Evolutionary conservation across 2,888 invertebrate species (phyloP).

Genomic region (Fabriciana adippe): DNA sequence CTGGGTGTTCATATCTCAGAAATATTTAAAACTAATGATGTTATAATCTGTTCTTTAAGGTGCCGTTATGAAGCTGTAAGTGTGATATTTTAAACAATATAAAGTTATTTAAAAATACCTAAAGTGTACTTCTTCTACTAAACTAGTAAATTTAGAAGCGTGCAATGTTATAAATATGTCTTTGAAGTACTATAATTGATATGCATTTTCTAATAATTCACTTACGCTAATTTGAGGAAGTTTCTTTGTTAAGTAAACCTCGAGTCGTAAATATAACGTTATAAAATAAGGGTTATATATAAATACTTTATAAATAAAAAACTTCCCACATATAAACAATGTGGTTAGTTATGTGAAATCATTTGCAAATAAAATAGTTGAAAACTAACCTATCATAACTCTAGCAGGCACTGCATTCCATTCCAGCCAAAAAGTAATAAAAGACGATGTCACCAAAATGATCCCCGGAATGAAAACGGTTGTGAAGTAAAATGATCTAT

Average conservation of each 20-base stretch:
- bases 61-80: conserved; percentile 27
- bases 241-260: neutral
- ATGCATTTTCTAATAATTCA: neutral
- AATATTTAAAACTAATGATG: conserved; percentile 5
- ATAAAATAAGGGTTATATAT: neutral
- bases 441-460: conserved; percentile 97
- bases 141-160: neutral
- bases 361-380: conserved; percentile 32
- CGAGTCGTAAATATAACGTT: neutral
- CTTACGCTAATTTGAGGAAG: conserved; percentile 5
- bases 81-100: conserved; percentile 7
- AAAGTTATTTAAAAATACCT: neutral
- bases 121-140: neutral
- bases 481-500: conserved; percentile 98
- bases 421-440: conserved; percentile 98
- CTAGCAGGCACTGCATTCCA: conserved; percentile 98
- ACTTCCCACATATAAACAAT: neutral
- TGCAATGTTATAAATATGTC: neutral
- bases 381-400: conserved; percentile 95
- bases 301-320: neutral
- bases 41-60: conserved; percentile 4
- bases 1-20: conserved; percentile 32
- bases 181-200: neutral
- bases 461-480: conserved; percentile 98
- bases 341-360: neutral